Evolutionary conservation across 2,113 vertebrate species (phyloP).

Genomic region (Dinomys branickii): DNA sequence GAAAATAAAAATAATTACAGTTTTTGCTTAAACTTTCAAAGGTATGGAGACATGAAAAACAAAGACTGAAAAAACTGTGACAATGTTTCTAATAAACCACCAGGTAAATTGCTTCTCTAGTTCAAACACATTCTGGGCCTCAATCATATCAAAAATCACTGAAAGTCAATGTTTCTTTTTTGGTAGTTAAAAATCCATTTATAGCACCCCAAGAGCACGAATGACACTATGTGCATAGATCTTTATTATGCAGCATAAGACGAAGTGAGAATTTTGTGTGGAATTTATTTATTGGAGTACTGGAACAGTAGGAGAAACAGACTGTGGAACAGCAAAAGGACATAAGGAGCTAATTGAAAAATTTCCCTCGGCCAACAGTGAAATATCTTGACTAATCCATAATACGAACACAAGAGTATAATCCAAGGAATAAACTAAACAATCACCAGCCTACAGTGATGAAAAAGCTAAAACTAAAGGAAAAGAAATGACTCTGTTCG

Average conservation of each 20-base stretch:
- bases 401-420: not conserved
- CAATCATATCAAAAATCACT: not conserved
- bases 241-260: not conserved
- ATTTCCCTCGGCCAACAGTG: not conserved
- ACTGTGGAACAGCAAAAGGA: not conserved
- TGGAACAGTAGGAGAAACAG: not conserved
- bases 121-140: not conserved
- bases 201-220: not conserved
- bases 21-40: slow-evolving; percentile 24
- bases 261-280: not conserved
- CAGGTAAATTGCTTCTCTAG: not conserved
- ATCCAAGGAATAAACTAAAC: not conserved
- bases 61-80: not conserved
- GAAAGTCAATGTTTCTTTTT: not conserved
- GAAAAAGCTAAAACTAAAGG: not conserved
- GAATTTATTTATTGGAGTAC: not conserved
- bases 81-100: not conserved
- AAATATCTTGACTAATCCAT: not conserved
- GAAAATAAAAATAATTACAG: not conserved
- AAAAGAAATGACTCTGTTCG: not conserved
- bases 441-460: not conserved
- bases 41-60: not conserved
- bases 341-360: not conserved
- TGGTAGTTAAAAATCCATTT: not conserved
- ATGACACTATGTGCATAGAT: not conserved